Conservation (phyloP, 2,113 vertebrate species). For the Talpa occidentalis region DNA sequence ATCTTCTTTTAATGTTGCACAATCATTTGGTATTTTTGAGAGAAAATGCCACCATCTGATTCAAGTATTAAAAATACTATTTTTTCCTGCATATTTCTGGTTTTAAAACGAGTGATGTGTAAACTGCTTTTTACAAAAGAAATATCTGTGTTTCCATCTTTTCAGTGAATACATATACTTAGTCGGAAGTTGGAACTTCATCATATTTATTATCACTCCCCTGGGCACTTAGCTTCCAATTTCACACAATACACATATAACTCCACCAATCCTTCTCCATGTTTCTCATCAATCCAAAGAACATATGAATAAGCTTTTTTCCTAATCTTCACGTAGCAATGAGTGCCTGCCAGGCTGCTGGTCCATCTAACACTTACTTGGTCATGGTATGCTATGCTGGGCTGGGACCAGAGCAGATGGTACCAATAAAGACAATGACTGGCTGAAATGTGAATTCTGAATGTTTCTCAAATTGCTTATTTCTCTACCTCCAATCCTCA, state of each 20-base stretch:
- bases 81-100: constrained; percentile 1
- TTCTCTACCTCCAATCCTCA: not conserved
- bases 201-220: not conserved
- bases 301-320: not conserved
- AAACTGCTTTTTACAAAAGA: constrained; percentile 36
- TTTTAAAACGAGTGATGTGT: constrained; percentile 13
- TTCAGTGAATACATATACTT: not conserved
- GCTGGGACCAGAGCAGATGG: constrained; percentile 19
- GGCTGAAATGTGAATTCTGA: constrained; percentile 27
- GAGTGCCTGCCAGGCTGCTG: not conserved
- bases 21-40: constrained; percentile 55
- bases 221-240: not conserved
- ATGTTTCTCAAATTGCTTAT: not conserved
- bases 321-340: not conserved
- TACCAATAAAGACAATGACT: constrained; percentile 41
- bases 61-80: constrained; percentile 43
- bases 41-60: constrained; percentile 36
- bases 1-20: constrained; percentile 52
- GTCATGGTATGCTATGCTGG: not conserved
- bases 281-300: not conserved
- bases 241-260: not conserved
- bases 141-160: not conserved
- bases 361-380: not conserved
- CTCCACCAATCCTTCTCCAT: not conserved
- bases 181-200: not conserved